Evolutionary conservation across 2,113 vertebrate species (phyloP), one percentile per base, ranked within the genome.

Genomic region (Chamaea fasciata): DNA sequence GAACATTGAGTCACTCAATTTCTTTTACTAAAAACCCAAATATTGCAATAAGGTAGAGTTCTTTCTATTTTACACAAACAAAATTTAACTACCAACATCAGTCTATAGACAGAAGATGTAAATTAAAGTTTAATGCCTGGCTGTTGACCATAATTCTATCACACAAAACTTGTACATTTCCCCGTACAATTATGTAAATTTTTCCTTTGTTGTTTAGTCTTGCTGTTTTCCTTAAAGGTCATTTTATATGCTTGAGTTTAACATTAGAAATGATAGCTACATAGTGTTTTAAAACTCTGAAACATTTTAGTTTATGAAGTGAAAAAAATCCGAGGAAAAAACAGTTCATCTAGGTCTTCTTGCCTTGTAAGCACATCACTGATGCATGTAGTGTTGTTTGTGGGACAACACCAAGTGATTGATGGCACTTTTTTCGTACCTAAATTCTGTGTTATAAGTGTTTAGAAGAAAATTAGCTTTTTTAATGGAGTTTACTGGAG

Each of bases 391-490:
- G 71, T 75, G 52, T n/a, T 96, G 88, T 90, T 85, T 89, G 56
- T 93, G n/a, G 79, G 82, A 88, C 59, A 93, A 87, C 85, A 71
- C 12, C 69, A 75, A 92, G 68, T 90, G 87, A 97, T 85, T 85
- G 93, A 96, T 94, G 60, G 37, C 27, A 71, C 53, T 49, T 87
- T 87, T 89, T 91, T 70, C 35, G 41, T 67, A 63, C 52, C 56
- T 94, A 93, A 95, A 70, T 75, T 57, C 56, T 75, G 53, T 56
- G 52, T 83, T 92, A 26, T 15, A 90, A 80, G 50, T 78, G 68
- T 77, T 96, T 81, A 94, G 88, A 89, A 93, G 87, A 77, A 96
- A 96, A 89, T 93, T 78, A 49, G 13, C 41, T 90, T 90, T 90
- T 81, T 83, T 90, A 81, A 92, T 83, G 85, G 74, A 84, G 73